Conservation (phyloP, 2,888 invertebrate species). For the Philonicus albiceps region DNA sequence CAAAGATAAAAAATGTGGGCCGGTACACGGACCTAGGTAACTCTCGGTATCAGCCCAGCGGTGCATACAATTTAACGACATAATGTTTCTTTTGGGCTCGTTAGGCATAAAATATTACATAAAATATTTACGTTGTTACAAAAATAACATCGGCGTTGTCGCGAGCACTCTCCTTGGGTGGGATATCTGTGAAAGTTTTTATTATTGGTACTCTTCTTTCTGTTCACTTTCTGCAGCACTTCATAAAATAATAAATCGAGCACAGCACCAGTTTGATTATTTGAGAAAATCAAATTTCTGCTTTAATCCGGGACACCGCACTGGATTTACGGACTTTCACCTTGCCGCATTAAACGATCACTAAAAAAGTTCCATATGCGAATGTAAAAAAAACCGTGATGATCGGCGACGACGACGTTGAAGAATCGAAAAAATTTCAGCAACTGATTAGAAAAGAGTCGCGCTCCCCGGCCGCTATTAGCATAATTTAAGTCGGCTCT, state of each 20-base stretch:
- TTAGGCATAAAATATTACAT: not conserved
- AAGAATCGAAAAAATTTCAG: not conserved
- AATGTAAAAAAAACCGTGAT: not conserved
- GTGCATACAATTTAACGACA: not conserved
- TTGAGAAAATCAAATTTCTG: not conserved
- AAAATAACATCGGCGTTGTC: constrained; percentile 4
- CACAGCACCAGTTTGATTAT: not conserved
- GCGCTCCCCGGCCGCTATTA: not conserved
- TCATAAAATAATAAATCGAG: not conserved
- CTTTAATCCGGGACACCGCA: not conserved
- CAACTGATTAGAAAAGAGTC: constrained; percentile 7
- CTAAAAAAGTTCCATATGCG: not conserved
- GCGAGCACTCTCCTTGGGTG: not conserved
- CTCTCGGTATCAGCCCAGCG: not conserved
- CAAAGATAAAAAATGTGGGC: not conserved
- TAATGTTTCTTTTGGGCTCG: not conserved
- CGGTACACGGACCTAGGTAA: not conserved
- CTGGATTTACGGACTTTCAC: not conserved
- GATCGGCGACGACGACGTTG: not conserved
- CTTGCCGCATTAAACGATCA: not conserved
- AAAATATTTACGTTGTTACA: constrained; percentile 8
- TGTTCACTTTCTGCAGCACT: not conserved
- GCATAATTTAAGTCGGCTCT: not conserved
- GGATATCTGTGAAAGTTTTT: not conserved
- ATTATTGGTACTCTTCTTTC: not conserved